Conservation (phyloP, 2,888 invertebrate genomes). For the Lithophane leautieri region DNA sequence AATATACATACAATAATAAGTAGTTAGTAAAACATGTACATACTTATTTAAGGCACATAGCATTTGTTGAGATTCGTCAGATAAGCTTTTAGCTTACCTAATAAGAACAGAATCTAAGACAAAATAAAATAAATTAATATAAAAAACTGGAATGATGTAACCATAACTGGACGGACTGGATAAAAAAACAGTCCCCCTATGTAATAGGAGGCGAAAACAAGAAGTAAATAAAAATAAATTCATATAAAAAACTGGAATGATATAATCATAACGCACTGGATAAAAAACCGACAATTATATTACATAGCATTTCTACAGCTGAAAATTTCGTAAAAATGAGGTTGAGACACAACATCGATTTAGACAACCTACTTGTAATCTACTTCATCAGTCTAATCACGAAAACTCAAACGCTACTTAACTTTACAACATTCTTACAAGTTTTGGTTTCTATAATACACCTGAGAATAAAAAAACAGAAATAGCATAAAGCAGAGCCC, state of each 20-base stretch:
- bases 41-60: slow-evolving; percentile 35
- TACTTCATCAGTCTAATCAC: slow-evolving; percentile 57
- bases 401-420: slow-evolving; percentile 23
- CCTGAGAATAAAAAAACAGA: not conserved
- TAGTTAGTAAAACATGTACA: slow-evolving; percentile 8
- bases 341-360: slow-evolving; percentile 3
- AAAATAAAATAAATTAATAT: slow-evolving; percentile 13
- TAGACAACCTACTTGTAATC: slow-evolving; percentile 50
- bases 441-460: not conserved
- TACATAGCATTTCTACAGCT: slow-evolving; percentile 39
- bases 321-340: not conserved
- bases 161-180: slow-evolving; percentile 19
- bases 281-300: slow-evolving; percentile 14
- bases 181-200: slow-evolving; percentile 8
- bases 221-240: slow-evolving; percentile 4
- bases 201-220: not conserved
- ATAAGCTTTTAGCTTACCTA: not conserved
- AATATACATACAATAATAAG: slow-evolving; percentile 14
- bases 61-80: slow-evolving; percentile 38
- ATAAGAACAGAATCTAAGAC: slow-evolving; percentile 4
- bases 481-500: too few species aligned
- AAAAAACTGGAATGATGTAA: slow-evolving; percentile 28
- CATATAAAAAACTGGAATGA: slow-evolving; percentile 28
- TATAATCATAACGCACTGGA: slow-evolving; percentile 3
- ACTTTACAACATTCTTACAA: not conserved